Evolutionary conservation across 1,140 invertebrate genomes (phyloP).

Genomic region (Goniozus legneri): DNA sequence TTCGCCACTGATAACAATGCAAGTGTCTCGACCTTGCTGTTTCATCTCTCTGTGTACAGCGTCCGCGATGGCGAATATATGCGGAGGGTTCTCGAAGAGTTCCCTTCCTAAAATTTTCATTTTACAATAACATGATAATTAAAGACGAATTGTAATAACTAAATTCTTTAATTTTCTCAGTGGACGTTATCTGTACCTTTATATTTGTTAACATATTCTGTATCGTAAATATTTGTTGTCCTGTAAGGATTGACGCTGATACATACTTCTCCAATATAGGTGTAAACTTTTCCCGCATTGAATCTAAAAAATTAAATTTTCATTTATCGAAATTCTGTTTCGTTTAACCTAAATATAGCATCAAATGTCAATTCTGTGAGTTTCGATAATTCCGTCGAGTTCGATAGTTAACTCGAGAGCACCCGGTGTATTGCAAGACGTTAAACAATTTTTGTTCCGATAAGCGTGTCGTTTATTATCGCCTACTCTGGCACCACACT

Average conservation of each 20-base stretch:
- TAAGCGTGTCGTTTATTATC: no score
- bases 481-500: no score
- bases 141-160: no score
- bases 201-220: slow-evolving; percentile 77
- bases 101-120: slow-evolving; percentile 64
- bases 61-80: slow-evolving; percentile 93
- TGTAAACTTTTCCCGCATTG: slow-evolving; percentile 85
- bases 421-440: no score
- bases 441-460: no score
- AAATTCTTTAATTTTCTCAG: background rate
- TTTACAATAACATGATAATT: slow-evolving; percentile 1
- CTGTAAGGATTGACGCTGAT: slow-evolving; percentile 90
- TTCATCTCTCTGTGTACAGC: slow-evolving; percentile 90
- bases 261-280: slow-evolving; percentile 92
- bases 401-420: background rate
- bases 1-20: slow-evolving; percentile 95
- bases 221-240: slow-evolving; percentile 80
- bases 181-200: slow-evolving; percentile 63
- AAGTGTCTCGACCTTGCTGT: slow-evolving; percentile 85
- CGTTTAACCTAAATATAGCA: no score
- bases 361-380: no score
- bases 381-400: no score
- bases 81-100: slow-evolving; percentile 90
- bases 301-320: slow-evolving; percentile 62
- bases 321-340: no score